Percentiles rank a stretch among this genome's conserved stretches.
Evolutionary conservation across 2,113 vertebrate species (phyloP).

Genomic region (Myrmophylax atrothorax): DNA sequence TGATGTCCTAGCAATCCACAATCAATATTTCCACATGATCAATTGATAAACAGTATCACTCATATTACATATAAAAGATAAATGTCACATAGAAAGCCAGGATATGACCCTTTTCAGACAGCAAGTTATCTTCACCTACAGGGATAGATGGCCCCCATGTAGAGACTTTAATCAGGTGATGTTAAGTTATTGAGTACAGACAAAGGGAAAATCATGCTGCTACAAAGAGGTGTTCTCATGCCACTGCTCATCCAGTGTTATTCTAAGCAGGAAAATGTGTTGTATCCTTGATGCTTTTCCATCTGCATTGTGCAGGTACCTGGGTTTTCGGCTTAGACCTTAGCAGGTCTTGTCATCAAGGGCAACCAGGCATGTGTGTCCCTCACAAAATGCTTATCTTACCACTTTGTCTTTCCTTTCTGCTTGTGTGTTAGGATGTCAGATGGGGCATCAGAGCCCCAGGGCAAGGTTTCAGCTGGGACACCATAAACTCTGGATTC

Average conservation of each 20-base stretch:
- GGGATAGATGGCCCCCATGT: neutral
- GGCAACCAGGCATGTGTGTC: fast-evolving
- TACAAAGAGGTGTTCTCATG: neutral
- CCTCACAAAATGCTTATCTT: neutral
- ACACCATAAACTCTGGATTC: neutral
- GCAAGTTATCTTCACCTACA: neutral
- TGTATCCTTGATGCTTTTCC: neutral
- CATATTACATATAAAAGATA: neutral
- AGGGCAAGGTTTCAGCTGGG: neutral
- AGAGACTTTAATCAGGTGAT: neutral
- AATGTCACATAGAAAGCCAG: neutral
- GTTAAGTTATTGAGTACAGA: neutral
- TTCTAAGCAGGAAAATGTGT: neutral
- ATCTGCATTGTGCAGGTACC: neutral
- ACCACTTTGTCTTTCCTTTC: neutral
- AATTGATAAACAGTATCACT: neutral
- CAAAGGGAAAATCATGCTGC: neutral
- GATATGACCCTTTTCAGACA: neutral
- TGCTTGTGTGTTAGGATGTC: neutral
- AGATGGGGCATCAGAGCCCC: neutral
- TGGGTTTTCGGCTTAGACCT: neutral
- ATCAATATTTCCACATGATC: neutral
- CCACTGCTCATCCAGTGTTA: neutral
- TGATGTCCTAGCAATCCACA: neutral
- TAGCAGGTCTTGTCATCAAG: neutral